Conservation (phyloP, 2,888 invertebrate species). For the Campopleginae sp. region DNA sequence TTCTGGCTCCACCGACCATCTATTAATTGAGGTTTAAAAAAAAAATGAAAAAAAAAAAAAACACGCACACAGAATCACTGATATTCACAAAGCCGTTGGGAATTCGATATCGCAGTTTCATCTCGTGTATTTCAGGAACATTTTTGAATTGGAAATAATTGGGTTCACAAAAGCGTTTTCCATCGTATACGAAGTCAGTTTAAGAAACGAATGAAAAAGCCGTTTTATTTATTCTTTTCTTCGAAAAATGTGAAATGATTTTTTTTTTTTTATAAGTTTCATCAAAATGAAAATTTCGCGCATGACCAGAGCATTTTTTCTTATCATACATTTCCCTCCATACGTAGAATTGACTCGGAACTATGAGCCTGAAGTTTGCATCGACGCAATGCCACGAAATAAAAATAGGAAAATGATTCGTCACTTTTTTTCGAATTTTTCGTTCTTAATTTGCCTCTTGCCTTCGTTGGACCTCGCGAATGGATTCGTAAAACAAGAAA, state of each 20-base stretch:
- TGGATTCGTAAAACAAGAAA: too few relatives aligned
- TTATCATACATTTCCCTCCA: too few relatives aligned
- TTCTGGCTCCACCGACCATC: background rate
- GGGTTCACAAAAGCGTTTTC: background rate
- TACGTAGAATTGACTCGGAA: too few relatives aligned
- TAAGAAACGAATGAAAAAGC: background rate
- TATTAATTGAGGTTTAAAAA: background rate
- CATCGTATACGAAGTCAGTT: background rate
- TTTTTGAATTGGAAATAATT: background rate
- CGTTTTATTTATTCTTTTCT: background rate
- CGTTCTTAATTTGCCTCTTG: too few relatives aligned
- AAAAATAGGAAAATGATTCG: too few relatives aligned
- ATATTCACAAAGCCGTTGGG: background rate
- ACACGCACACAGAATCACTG: background rate
- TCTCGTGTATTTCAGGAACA: background rate
- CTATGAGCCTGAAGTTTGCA: too few relatives aligned
- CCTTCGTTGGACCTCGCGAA: too few relatives aligned
- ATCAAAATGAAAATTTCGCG: background rate
- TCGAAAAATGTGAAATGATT: background rate
- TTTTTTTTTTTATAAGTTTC: background rate
- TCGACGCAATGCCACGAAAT: too few relatives aligned
- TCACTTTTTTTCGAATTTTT: too few relatives aligned
- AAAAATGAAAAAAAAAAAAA: too few relatives aligned
- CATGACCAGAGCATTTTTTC: background rate
- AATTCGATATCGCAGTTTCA: background rate